phyloP scores from a whole-genome alignment of 64 coral and sea anemone genomes.

The Stichodactyla mertensii region DNA sequence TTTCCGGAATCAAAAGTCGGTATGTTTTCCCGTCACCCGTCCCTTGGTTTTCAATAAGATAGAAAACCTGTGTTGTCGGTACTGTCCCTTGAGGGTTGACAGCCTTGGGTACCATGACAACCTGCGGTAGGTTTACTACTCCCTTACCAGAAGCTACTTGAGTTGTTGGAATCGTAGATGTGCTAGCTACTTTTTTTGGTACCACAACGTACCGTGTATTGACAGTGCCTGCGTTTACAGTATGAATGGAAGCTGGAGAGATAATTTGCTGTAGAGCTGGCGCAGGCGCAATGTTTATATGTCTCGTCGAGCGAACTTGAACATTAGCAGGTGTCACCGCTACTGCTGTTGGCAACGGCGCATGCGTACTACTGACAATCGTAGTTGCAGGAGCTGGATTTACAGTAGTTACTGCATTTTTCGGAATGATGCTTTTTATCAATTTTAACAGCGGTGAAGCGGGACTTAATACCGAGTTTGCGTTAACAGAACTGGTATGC shows the following conservation, averaged over 20 bases:
- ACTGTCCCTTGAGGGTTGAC: not conserved
- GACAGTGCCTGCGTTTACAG: not conserved
- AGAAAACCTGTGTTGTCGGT: not conserved
- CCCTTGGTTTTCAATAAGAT: not conserved
- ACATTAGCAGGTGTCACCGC: not conserved
- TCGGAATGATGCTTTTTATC: not conserved
- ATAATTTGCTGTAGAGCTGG: not conserved
- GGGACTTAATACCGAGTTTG: not conserved
- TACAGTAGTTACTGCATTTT: not conserved
- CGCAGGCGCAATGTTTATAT: conserved; percentile 9
- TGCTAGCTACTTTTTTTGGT: not conserved
- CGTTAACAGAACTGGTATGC: not conserved
- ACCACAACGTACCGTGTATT: not conserved
- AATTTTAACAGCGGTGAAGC: not conserved
- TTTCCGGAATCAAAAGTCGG: not conserved
- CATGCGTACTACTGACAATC: not conserved
- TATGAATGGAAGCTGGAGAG: not conserved
- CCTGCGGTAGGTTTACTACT: not conserved
- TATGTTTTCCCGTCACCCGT: conserved; percentile 1
- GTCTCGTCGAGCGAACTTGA: not conserved
- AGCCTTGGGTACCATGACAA: not conserved
- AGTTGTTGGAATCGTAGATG: not conserved
- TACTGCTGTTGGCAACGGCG: not conserved
- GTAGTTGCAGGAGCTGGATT: not conserved
- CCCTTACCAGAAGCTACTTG: not conserved